Evolutionary conservation across 2,113 vertebrate genomes (phyloP), one percentile per base, ranked within the genome.

Genomic region (Chamaea fasciata): DNA sequence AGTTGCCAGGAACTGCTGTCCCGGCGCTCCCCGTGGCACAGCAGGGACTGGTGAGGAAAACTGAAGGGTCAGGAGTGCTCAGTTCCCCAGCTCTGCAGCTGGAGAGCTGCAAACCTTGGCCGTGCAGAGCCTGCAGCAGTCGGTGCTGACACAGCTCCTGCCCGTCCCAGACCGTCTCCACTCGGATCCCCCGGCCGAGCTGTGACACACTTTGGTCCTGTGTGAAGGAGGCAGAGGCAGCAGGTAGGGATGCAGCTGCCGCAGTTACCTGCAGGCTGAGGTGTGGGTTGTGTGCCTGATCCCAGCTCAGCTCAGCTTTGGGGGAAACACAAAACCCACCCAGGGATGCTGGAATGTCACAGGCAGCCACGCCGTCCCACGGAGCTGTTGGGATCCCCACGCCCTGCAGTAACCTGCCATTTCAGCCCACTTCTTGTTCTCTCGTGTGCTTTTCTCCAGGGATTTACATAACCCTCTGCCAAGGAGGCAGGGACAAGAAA

Each of bases 131-230:
- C 55, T 1, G 1, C 7, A 2, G 12, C 73, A 8, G 52, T 2
- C 1, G 2, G 28, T 7, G 75, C 87, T 77, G 90, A 4, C 49
- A 4, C 57, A 6, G 75, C 75, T 42, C 69, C 80, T 47, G 75
- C 71, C 55, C 1, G 0, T 3, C 2, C 7, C n/a, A 24, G 0
- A 8, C 35, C 0, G 4, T 27, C 63, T 35, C 28, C 74, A 4
- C 4, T 7, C 3, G 4, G 53, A 11, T 23, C 33, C 5, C 5
- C 53, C 2, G 0, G 3, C 79, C 4, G 1, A 39, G 52, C 65
- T 2, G 3, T 56, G 86, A 62, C 46, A 8, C 87, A 9, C 70
- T 47, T 69, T 21, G 52, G 23, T 27, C 14, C 64, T 4, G 60
- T 28, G 8, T 2, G 82, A 7, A 9, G 57, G 70, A 60, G 76